A percentile compares a stretch with the other conserved stretches of the same genome.
Conservation (phyloP, 2,888 invertebrate genomes). For the Dioctria rufipes region DNA sequence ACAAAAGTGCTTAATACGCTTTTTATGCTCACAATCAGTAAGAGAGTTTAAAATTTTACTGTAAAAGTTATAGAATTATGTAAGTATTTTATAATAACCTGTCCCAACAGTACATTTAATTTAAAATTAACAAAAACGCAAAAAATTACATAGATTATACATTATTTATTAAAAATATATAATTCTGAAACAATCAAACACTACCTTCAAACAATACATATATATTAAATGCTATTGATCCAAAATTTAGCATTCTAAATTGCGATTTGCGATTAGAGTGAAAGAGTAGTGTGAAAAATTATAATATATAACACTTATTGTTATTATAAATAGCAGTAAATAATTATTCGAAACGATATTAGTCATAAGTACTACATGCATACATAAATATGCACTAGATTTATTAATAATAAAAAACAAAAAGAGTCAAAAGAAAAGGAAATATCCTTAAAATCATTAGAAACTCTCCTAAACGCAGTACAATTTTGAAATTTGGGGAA, state of each 20-base stretch:
- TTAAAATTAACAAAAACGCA: conserved; percentile 58
- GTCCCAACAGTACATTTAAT: conserved; percentile 60
- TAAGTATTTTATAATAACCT: neutral
- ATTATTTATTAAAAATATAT: too few species aligned
- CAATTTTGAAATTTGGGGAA: conserved; percentile 71
- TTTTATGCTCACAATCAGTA: conserved; percentile 69
- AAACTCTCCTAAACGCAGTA: neutral
- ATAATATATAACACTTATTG: conserved; percentile 2
- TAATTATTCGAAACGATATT: neutral
- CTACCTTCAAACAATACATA: neutral
- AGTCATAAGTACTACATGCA: neutral
- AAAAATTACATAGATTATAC: conserved; percentile 6
- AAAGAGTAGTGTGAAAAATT: neutral
- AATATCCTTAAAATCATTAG: neutral
- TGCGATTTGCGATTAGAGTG: neutral
- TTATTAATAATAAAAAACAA: neutral
- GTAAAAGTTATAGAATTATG: conserved; percentile 64
- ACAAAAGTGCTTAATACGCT: conserved; percentile 61
- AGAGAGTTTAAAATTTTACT: conserved; percentile 68
- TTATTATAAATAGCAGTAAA: conserved; percentile 9
- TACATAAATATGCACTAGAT: neutral
- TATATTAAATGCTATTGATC: neutral
- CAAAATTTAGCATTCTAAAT: neutral
- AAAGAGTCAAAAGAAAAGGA: conserved; percentile 5
- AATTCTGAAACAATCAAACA: conserved; percentile 38